phyloP scores from a whole-genome alignment of 92 coral and sea anemone genomes.

The Paramuricea clavata region DNA sequence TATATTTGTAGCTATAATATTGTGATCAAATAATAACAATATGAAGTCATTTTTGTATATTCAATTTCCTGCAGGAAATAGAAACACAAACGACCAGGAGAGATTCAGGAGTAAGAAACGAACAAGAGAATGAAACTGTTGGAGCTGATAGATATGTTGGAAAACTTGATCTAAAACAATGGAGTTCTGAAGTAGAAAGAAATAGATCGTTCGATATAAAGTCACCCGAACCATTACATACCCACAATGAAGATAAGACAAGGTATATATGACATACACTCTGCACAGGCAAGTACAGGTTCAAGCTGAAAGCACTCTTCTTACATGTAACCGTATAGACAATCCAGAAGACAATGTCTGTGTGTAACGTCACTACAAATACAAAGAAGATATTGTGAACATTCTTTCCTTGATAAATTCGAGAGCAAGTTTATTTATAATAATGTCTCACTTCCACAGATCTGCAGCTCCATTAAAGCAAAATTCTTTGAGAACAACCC shows the following conservation, averaged over 20 bases:
- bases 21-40: no score
- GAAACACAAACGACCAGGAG: background rate
- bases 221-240: background rate
- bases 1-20: no score
- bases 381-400: no score
- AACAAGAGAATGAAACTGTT: background rate
- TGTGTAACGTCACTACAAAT: no score
- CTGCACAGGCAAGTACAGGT: background rate
- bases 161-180: conserved; percentile 13
- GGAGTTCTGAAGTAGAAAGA: conserved; percentile 27
- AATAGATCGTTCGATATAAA: background rate
- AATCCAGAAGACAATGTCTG: no score
- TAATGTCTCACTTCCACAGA: background rate
- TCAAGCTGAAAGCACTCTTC: background rate
- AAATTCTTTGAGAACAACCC: background rate
- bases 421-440: no score
- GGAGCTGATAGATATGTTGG: background rate
- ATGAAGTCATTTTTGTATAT: no score
- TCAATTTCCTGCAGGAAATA: conserved; percentile 9
- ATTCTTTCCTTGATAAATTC: no score
- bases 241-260: background rate
- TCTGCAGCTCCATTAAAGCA: background rate
- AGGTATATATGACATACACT: background rate
- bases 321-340: no score
- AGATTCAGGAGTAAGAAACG: background rate